Evolutionary conservation across 1,140 invertebrate species (phyloP), one percentile per base, ranked within the genome.

Genomic region (Heliothis subflexa): DNA sequence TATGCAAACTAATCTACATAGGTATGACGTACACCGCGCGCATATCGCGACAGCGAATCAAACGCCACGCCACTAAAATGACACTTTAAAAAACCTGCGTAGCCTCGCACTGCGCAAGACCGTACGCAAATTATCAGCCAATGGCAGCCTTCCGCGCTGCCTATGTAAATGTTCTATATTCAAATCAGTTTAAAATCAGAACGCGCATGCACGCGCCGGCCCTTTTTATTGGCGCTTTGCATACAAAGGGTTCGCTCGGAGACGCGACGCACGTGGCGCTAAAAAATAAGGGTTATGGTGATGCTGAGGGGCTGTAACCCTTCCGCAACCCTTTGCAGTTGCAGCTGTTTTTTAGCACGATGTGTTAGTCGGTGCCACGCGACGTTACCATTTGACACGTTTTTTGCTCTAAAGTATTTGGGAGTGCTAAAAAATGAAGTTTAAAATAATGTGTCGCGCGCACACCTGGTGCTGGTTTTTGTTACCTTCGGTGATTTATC

Each of bases 141-240:
- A 94, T 94, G 61, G 83, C 83, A 79, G 70, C 64, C 68, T 81
- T 78, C 77, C 79, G 21, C 73, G 70, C 78, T 62, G 52, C 62
- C 79, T 91, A 93, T 93, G 91, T 91, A 92, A 92, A 94, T 92
- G 78, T 89, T 82, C 82, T 86, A 88, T 91, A 93, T 94, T 93
- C 91, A 94, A 93, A 94, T 93, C 87, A 92, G 85, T 94, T 94
- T 94, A 92, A 94, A 93, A 91, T 91, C 86, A 87, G 81, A 91
- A 77, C 83, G 93, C 92, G 93, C 91, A 93, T 93, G 91, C 91
- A 93, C 93, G 91, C 54, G 81, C 33, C 85, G 81, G 10, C 61
- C 81, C 83, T 91, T 92, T 90, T 90, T 91, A 93, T 93, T 93
- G 93, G 91, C 82, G 86, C 85, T 89, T 85, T 73, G 85, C 81